Base-by-base conservation (phyloP, 2,888 invertebrate species). In the Malthinus seriepunctatus region DNA sequence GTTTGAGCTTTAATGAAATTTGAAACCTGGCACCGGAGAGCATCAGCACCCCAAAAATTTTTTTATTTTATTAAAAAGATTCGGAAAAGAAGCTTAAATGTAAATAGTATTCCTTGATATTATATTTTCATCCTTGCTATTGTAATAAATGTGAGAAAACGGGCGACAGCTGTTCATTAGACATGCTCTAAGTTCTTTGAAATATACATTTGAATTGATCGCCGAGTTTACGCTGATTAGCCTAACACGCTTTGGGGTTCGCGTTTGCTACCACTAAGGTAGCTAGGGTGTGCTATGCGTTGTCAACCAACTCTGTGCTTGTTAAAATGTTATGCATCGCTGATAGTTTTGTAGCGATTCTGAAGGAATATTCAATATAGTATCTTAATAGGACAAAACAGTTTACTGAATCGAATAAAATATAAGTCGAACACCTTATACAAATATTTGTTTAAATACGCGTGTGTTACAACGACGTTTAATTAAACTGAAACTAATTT, bases 91-190 rank as follows among this genome's bases (percentile, higher is more conserved):
- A 42, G 39, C 39, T 42, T 42, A n/a, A 42, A 15, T 12, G 15
- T 15, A 42, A 39, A 42, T 15, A 6, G 23, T 15, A 15, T 23
- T 51, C 39, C 46, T 38, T n/a, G 14, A 32, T 33, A 14, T 39
- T 35, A 15, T 32, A 42, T 46, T 58, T 53, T 53, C 48, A 52
- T 37, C 35, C 35, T n/a, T 62, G 68, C 31, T 8, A 47, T 53
- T 53, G 53, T 38, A 23, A 15, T 11, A 46, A 53, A 46, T 69
- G 70, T 72, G 72, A 71, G 71, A 72, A 71, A 64, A 63, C 64
- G 67, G 39, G 53, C 67, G 69, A 68, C 75, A 75, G 74, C 73
- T 75, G 75, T 73, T 74, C 71, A 73, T 75, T 75, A 74, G 75
- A 68, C 66, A 75, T 71, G 74, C 71, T 67, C 60, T 64, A 69